Evolutionary conservation across 2,797 vertebrate genomes (phyloP).

Genomic region (Etheostoma nigrum): DNA sequence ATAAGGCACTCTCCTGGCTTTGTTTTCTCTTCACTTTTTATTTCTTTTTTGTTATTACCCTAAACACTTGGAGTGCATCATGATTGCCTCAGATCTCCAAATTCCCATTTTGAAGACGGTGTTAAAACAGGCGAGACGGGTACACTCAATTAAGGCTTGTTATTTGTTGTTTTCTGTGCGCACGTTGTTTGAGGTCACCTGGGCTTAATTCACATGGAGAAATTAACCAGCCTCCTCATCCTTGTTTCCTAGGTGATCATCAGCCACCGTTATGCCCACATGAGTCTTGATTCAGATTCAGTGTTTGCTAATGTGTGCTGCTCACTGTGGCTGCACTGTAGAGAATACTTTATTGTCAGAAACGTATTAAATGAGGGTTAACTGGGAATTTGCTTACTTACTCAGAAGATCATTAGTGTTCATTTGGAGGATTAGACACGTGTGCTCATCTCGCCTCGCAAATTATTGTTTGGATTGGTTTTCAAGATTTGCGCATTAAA

Average conservation of each 20-base stretch:
- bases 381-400: slow-evolving; percentile 27
- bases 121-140: slow-evolving; percentile 41
- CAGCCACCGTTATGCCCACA: slow-evolving; percentile 49
- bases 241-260: slow-evolving; percentile 76
- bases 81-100: slow-evolving; percentile 46
- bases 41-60: slow-evolving; percentile 40
- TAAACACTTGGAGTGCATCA: slow-evolving; percentile 41
- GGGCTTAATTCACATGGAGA: slow-evolving; percentile 60
- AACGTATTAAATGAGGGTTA: slow-evolving; percentile 43
- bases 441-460: slow-evolving; percentile 11
- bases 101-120: slow-evolving; percentile 43
- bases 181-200: slow-evolving; percentile 63
- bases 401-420: slow-evolving; percentile 46
- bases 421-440: slow-evolving; percentile 35
- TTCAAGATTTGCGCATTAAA: neutral
- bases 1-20: slow-evolving; percentile 18
- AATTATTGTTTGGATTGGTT: neutral
- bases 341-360: slow-evolving; percentile 48
- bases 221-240: slow-evolving; percentile 63
- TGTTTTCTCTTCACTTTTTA: slow-evolving; percentile 13
- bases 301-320: slow-evolving; percentile 50
- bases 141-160: slow-evolving; percentile 55
- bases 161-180: slow-evolving; percentile 33
- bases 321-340: slow-evolving; percentile 21
- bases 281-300: slow-evolving; percentile 53